Evolutionary conservation across 2,113 vertebrate species (phyloP), one percentile per base, ranked within the genome.

Genomic region (Motacilla alba): DNA sequence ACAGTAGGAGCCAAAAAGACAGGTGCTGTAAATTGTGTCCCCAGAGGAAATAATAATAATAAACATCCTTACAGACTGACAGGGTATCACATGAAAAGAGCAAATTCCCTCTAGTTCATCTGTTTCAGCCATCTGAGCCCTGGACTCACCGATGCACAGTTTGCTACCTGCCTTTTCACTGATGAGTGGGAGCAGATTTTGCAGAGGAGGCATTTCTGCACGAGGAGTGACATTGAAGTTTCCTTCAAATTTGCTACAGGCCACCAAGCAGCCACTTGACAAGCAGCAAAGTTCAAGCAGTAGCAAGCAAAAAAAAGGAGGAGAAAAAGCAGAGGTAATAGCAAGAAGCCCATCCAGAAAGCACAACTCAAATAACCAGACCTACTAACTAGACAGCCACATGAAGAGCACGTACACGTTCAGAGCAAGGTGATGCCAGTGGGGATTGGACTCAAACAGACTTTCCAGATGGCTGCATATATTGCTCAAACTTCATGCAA

Each of bases 391-490:
- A 95, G 93, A 94, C 91, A 95, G 76, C 83, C 39, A 41, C 91
- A 90, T 84, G 93, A 85, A 44, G 64, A 95, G 93, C 93, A 84
- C 13, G 5, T 64, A 63, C 26, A 93, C 69, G 77, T 92, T 81
- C 35, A 44, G 89, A 92, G 86, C 83, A 94, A 96, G 94, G 95
- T 94, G 94, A 92, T 81, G 81, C 86, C 95, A 78, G 80, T 7
- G 3, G 96, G 86, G 69, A 96, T 55, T 92, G 91, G 60, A 67
- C 60, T 83, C 76, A 79, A 95, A 63, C 44, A 93, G 86, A 60
- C 64, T 70, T 90, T 90, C 90, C 79, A 95, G 87, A 88, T 96
- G 92, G 90, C 52, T 95, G 85, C 79, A 92, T 90, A 93, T 81
- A 83, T 92, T 90, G 52, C 64, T 93, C 44, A 92, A 83, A 79